A percentile compares a stretch with the other conserved stretches of the same genome.
Evolutionary conservation across 2,797 vertebrate genomes (phyloP).

Genomic region (Mycteria americana): DNA sequence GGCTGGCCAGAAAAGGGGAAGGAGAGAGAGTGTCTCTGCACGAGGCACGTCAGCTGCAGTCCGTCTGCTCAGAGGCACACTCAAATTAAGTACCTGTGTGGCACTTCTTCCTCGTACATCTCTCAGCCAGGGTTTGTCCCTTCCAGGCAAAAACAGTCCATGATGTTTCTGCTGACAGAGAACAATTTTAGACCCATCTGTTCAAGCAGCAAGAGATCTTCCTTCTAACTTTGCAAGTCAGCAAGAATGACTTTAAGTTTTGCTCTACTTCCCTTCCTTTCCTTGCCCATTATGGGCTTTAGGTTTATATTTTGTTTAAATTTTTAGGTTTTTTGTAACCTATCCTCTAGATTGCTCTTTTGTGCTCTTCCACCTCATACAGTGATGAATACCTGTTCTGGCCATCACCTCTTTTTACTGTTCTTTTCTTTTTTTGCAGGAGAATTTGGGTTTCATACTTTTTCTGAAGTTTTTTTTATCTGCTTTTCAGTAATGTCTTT

Average conservation of each 20-base stretch:
- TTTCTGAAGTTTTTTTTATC: not conserved
- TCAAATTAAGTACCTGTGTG: not conserved
- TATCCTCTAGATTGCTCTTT: not conserved
- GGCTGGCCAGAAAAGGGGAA: not conserved
- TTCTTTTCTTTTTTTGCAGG: not conserved
- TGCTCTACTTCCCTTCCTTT: not conserved
- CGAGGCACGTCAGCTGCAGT: rapidly evolving
- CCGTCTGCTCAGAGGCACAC: rapidly evolving
- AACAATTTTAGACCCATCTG: slow-evolving; percentile 6
- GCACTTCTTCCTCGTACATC: not conserved
- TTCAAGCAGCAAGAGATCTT: slow-evolving; percentile 5
- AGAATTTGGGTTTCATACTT: not conserved
- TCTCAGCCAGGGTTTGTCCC: not conserved
- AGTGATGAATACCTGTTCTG: not conserved
- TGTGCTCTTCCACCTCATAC: not conserved
- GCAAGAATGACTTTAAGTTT: not conserved
- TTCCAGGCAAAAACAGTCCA: not conserved
- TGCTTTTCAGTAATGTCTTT: not conserved
- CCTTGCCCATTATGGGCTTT: not conserved
- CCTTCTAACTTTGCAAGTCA: not conserved
- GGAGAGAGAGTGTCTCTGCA: not conserved
- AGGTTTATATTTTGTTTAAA: not conserved
- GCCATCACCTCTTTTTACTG: not conserved
- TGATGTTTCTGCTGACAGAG: not conserved
- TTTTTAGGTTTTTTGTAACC: not conserved